Evolutionary conservation across 2,888 invertebrate genomes (phyloP), one percentile per base, ranked within the genome.

Genomic region (Heliconius ismenius): DNA sequence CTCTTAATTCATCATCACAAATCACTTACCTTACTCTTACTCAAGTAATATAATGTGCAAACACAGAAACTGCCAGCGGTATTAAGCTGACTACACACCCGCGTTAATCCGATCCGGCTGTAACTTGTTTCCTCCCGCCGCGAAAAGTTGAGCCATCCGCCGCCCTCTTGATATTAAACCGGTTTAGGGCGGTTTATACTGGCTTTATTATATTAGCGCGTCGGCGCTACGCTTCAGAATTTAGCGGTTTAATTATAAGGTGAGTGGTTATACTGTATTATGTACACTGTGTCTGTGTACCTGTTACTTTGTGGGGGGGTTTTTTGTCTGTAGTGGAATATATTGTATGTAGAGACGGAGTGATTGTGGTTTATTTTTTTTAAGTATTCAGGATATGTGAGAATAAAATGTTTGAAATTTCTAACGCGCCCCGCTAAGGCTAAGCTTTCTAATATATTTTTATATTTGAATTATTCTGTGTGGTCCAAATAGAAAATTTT

Each of bases 141-240:
- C 89, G 87, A 87, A 89, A 91, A 91, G 89, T 90, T 90, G 87
- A 89, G 86, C 87, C 85, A 87, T 87, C 81, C 81, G 74, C 81
- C 84, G 85, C 87, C 85, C 88, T 87, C 89, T 89, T 89, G 89
- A 91, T 91, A 92, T 92, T 92, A 91, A 91, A 91, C 91, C 87
- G 87, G 90, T 91, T 92, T 89, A 90, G 86, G 88, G 88, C 85
- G 91, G 91, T 91, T 91, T 90, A 91, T 88, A 86, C 89, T 87
- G 90, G 92, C 90, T 93, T 92, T 91, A 92, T 92, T 91, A 91
- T 92, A 93, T 92, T 91, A 93, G 88, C 90, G 88, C 89, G 90
- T 89, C 90, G 89, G 87, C 90, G 89, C 83, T 82, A 76, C 74
- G 78, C 81, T 83, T 82, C 85, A 86, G 86, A 88, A 87, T 90